Evolutionary conservation across 30 jellyfish, hydroid and myxozoan genomes (phyloP).

Genomic region (Pseudorhiza aurosa): DNA sequence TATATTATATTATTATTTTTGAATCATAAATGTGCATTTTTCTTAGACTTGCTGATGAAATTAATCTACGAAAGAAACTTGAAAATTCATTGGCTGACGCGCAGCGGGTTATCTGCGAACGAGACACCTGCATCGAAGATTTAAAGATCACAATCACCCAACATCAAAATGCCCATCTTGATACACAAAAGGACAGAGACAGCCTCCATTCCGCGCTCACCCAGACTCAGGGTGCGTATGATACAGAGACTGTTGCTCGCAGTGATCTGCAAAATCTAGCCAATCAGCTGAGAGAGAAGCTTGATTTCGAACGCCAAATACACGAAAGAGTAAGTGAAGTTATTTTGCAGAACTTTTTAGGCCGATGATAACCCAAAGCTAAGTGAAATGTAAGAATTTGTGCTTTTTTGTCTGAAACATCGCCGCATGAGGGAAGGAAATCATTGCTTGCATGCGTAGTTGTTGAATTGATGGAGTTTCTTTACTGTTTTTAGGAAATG

Average conservation of each 20-base stretch:
- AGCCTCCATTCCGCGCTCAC: conserved; percentile 67
- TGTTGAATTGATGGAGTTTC: too few species aligned
- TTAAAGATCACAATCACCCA: conserved; percentile 80
- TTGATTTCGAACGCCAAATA: conserved; percentile 80
- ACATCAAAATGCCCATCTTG: conserved; percentile 91
- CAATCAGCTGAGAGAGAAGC: conserved; percentile 75
- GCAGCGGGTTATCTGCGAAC: conserved; percentile 85
- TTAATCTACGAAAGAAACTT: conserved; percentile 60
- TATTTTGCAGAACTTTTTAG: neutral
- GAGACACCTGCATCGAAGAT: conserved; percentile 73
- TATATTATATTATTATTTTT: too few species aligned
- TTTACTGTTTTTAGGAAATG: conserved; percentile 55
- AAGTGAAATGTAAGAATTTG: too few species aligned
- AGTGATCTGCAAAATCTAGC: conserved; percentile 69
- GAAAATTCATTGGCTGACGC: conserved; percentile 96
- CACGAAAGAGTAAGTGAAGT: conserved; percentile 71
- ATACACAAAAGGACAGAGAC: conserved; percentile 86
- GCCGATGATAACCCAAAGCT: neutral
- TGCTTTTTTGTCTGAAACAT: too few species aligned
- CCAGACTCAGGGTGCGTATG: conserved; percentile 60
- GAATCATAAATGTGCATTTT: neutral
- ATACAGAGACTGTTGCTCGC: conserved; percentile 80
- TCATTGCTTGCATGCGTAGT: too few species aligned
- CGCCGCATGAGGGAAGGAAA: too few species aligned
- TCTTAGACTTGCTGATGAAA: conserved; percentile 78